Evolutionary conservation across 1,140 invertebrate species (phyloP).

Genomic region (Sycophaga agraensis): DNA sequence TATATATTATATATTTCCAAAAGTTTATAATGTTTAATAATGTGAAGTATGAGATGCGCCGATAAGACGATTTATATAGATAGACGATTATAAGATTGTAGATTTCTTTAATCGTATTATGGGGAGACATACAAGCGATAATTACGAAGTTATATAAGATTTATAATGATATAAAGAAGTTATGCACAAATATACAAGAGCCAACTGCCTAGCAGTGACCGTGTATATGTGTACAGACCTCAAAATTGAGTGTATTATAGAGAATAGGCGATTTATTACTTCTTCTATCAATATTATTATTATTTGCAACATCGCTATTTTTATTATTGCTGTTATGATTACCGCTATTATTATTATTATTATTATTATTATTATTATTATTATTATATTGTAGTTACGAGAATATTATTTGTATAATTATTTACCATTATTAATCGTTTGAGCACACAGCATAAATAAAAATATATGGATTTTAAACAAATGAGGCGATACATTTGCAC

Average conservation of each 20-base stretch:
- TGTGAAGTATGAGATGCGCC: not conserved
- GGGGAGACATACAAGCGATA: conserved; percentile 12
- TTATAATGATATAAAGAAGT: conserved; percentile 26
- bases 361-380: conserved; percentile 33
- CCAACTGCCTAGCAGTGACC: conserved; percentile 31
- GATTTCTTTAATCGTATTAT: not conserved
- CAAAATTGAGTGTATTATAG: conserved; percentile 41
- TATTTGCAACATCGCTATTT: conserved; percentile 36
- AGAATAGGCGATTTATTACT: conserved; percentile 37
- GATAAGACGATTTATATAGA: conserved; percentile 5
- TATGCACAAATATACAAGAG: conserved; percentile 31
- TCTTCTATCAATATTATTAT: conserved; percentile 37
- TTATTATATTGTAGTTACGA: conserved; percentile 33
- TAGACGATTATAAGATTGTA: not conserved
- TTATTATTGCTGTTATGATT: conserved; percentile 44
- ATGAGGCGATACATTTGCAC: conserved; percentile 3
- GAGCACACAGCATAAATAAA: conserved; percentile 27
- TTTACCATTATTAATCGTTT: conserved; percentile 37
- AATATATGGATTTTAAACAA: not conserved
- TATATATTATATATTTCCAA: conserved; percentile 20
- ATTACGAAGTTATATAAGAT: conserved; percentile 9
- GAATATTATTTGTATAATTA: conserved; percentile 36
- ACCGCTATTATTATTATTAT: conserved; percentile 35
- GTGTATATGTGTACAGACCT: conserved; percentile 36
- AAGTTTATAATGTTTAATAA: conserved; percentile 19